Evolutionary conservation across 1,140 invertebrate species (phyloP).

Genomic region (Aethina tumida): DNA sequence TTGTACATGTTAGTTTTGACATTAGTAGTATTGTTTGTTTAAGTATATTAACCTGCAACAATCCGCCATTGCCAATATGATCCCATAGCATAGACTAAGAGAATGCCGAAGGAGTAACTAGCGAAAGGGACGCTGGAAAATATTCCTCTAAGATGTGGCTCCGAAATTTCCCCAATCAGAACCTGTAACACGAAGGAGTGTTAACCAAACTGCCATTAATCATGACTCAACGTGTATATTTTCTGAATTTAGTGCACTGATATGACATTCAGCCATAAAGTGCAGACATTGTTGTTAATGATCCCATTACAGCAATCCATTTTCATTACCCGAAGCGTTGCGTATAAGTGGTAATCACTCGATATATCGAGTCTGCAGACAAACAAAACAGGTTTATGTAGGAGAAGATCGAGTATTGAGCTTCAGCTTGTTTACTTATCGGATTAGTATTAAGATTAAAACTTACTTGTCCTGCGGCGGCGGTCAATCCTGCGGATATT

Average conservation of each 20-base stretch:
- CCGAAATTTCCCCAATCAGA: slow-evolving; percentile 60
- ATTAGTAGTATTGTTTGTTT: neutral
- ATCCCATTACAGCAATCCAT: neutral
- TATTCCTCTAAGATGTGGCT: slow-evolving; percentile 54
- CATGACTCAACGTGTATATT: slow-evolving; percentile 3
- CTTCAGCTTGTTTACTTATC: neutral
- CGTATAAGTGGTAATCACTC: neutral
- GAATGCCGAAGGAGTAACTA: slow-evolving; percentile 60
- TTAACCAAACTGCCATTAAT: neutral
- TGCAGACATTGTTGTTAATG: neutral
- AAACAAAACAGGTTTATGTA: too few relatives aligned
- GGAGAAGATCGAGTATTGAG: neutral
- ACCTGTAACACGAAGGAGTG: slow-evolving; percentile 39
- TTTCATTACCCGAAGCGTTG: neutral
- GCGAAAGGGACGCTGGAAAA: slow-evolving; percentile 55
- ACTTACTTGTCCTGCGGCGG: slow-evolving; percentile 53
- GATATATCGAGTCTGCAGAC: neutral
- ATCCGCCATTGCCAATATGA: slow-evolving; percentile 50
- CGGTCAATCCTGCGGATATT: slow-evolving; percentile 56
- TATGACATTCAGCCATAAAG: neutral
- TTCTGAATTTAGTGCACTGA: too few relatives aligned
- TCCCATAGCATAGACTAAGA: slow-evolving; percentile 58
- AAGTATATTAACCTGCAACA: slow-evolving; percentile 42
- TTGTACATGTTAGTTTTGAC: slow-evolving; percentile 1
- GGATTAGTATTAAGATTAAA: neutral